Base-by-base conservation (phyloP, 2,113 vertebrate species). In the Myocastor coypus region DNA sequence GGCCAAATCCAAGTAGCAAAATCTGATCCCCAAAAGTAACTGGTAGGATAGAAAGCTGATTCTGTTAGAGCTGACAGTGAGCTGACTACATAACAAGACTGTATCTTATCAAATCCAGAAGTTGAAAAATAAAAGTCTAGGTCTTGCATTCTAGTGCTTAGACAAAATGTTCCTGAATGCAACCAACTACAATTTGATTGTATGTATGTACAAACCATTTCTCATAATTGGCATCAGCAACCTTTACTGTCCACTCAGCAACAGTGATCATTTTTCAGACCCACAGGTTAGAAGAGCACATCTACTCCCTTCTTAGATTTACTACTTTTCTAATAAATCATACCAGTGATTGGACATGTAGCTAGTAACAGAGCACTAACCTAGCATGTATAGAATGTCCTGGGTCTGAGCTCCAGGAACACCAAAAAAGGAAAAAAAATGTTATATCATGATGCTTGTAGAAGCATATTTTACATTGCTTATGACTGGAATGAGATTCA, bases 1-100 rank as follows among this genome's bases (percentile, higher is more conserved):
- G 83, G 63, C 50, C 83, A 87, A 77, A 82, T 30, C 83, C 59
- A 85, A 55, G n/a, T 52, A 82, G 63, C 50, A 91, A 85, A 88
- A 92, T 78, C 46, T 86, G 50, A 20, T 91, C 63, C 89, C 78
- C 30, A 85, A 81, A 92, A 26, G 42, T 77, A 50, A 52, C 57
- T 16, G 50, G 57, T 8, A 50, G 71, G 42, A 87, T 86, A 91
- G 90, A 73, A 93, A 95, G 71, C 22, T 52, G 66, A 40, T 52
- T 85, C 64, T 88, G 26, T 55, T 85, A 77, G 34, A 83, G 50
- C 26, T 86, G 61, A 13, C 7, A 16, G 14, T 68, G 42, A 89
- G 26, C 40, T 19, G 10, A 34, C 40, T 78, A 75, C 64, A 90
- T 66, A 83, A 63, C 30, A 46, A 89, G 73, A 81, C 8, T 9